Conservation (phyloP, 2,113 vertebrate genomes). For the Leiothrix lutea region DNA sequence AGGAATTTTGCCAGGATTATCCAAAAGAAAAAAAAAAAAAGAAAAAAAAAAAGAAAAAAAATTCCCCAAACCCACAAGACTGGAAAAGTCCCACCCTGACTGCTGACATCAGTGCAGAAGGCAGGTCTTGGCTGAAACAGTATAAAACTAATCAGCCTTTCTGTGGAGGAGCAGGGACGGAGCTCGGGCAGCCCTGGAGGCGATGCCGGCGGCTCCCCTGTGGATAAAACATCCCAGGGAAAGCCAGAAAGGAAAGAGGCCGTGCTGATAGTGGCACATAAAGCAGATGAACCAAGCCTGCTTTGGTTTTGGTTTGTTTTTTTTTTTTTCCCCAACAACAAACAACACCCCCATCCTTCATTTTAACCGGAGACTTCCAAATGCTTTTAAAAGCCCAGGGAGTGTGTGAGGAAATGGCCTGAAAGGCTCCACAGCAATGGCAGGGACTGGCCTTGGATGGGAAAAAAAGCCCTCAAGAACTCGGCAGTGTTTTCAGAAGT, state of each 20-base stretch:
- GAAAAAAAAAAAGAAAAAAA: not conserved
- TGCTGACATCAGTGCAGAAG: constrained; percentile 66
- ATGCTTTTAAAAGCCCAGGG: not conserved
- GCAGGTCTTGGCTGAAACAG: constrained; percentile 32
- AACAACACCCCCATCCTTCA: not conserved
- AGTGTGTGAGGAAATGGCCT: not conserved
- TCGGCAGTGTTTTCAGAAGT: not conserved
- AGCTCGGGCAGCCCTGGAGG: not conserved
- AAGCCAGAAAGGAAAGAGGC: not conserved
- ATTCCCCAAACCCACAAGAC: constrained; percentile 43
- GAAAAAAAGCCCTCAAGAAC: not conserved
- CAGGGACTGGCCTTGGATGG: not conserved
- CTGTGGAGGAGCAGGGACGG: not conserved
- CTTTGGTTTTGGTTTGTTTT: rapidly evolving
- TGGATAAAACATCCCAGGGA: not conserved
- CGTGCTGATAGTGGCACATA: rapidly evolving
- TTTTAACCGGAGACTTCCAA: not conserved
- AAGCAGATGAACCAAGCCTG: not conserved
- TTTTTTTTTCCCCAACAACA: rapidly evolving
- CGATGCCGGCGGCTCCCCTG: not conserved
- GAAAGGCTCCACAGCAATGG: not conserved
- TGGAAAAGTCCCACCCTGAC: constrained; percentile 67
- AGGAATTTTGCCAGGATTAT: no score
- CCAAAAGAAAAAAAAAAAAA: not conserved
- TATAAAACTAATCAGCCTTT: not conserved